Percentiles rank a stretch among this genome's conserved stretches.
phyloP scores from a whole-genome alignment of 2,888 invertebrate genomes.

The Eurytoma adleriae region DNA sequence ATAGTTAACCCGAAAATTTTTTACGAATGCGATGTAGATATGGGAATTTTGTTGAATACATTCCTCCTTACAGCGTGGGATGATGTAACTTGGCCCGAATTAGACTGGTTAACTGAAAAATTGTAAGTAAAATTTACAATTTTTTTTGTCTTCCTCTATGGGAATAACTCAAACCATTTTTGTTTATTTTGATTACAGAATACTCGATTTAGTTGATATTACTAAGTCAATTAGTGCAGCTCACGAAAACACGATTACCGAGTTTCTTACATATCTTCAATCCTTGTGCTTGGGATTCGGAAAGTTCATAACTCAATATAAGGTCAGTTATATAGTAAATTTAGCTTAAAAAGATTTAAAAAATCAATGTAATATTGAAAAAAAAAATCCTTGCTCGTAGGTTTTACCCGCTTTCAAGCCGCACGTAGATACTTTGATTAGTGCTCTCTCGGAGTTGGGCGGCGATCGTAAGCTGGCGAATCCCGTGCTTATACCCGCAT shows the following conservation, averaged over 20 bases:
- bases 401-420: slow-evolving; percentile 80
- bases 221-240: slow-evolving; percentile 78
- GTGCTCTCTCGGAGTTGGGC: slow-evolving; percentile 79
- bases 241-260: slow-evolving; percentile 78
- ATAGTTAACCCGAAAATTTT: slow-evolving; percentile 82
- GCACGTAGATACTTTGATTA: slow-evolving; percentile 80
- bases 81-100: slow-evolving; percentile 82
- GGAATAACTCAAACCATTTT: too few species aligned
- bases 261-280: slow-evolving; percentile 78
- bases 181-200: slow-evolving; percentile 73
- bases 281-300: slow-evolving; percentile 83
- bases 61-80: slow-evolving; percentile 75
- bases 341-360: background rate
- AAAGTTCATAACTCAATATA: slow-evolving; percentile 79
- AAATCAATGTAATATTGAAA: background rate
- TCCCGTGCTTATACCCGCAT: slow-evolving; percentile 80
- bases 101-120: slow-evolving; percentile 83
- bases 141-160: too few species aligned
- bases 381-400: slow-evolving; percentile 59
- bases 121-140: slow-evolving; percentile 77
- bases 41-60: slow-evolving; percentile 79
- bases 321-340: slow-evolving; percentile 66
- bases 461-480: slow-evolving; percentile 77
- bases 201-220: slow-evolving; percentile 80
- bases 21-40: slow-evolving; percentile 79